phyloP scores from a whole-genome alignment of 2,113 vertebrate genomes.

The Heterocephalus glaber region DNA sequence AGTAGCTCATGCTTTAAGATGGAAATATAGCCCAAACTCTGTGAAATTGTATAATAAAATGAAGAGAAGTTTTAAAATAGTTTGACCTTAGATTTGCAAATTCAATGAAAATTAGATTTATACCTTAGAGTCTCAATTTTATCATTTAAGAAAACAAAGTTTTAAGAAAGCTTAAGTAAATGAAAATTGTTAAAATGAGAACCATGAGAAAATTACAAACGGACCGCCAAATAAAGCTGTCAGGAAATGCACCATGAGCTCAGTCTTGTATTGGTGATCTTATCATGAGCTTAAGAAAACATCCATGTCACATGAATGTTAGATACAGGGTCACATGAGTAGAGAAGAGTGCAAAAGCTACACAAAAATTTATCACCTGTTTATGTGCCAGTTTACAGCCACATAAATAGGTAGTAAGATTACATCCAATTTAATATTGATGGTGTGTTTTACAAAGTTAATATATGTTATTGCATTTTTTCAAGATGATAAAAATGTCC shows the following conservation, averaged over 20 bases:
- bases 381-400: not conserved
- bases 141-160: not conserved
- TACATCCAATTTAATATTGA: not conserved
- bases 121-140: not conserved
- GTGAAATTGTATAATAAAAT: not conserved
- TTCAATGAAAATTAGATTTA: not conserved
- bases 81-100: not conserved
- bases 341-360: not conserved
- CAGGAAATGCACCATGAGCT: not conserved
- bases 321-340: not conserved
- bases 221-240: not conserved
- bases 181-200: not conserved
- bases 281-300: not conserved
- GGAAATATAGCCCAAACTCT: not conserved
- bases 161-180: not conserved
- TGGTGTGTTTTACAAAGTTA: not conserved
- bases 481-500: constrained; percentile 16
- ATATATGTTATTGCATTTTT: constrained; percentile 19
- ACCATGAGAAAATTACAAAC: not conserved
- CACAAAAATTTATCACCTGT: not conserved
- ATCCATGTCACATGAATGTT: no score
- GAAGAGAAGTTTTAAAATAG: not conserved
- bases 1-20: not conserved
- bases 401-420: not conserved
- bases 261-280: not conserved